Evolutionary conservation across 2,113 vertebrate species (phyloP).

Genomic region (Orientallactaga bullata): DNA sequence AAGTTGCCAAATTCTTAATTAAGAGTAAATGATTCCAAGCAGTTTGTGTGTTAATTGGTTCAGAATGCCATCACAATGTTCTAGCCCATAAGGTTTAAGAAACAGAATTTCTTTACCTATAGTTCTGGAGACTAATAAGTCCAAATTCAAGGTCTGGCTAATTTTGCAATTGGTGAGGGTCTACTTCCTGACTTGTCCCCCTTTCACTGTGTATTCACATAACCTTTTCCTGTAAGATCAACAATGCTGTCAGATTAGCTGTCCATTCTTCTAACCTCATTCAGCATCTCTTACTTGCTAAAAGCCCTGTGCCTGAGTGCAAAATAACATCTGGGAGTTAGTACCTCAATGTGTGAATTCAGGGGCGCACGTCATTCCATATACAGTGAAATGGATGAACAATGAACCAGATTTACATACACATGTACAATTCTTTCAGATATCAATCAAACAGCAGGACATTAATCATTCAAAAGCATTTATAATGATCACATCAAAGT

Average conservation of each 20-base stretch:
- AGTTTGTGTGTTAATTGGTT: conserved; percentile 8
- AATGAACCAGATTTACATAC: conserved; percentile 10
- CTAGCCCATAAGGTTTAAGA: not conserved
- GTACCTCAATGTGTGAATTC: not conserved
- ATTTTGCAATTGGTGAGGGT: not conserved
- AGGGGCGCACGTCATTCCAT: not conserved
- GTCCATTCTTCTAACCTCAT: not conserved
- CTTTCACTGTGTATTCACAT: not conserved
- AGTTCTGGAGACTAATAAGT: not conserved
- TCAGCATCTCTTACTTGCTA: not conserved
- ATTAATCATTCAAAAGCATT: not conserved
- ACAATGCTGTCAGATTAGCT: not conserved
- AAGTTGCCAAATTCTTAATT: conserved; percentile 47
- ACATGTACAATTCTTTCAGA: conserved; percentile 26
- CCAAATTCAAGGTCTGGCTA: not conserved
- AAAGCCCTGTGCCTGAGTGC: not conserved
- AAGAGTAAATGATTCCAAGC: conserved; percentile 4
- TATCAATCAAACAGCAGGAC: not conserved
- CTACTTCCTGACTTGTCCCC: not conserved
- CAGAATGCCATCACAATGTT: not conserved
- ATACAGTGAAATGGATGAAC: not conserved
- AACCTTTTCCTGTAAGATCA: not conserved
- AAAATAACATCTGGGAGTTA: not conserved
- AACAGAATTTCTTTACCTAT: conserved; percentile 11
- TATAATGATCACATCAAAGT: not conserved